These are phyloP conservation scores for Cantharis nigra DNA, from an alignment of 2,888 invertebrate species.

Conservation along the genomic window DNA sequence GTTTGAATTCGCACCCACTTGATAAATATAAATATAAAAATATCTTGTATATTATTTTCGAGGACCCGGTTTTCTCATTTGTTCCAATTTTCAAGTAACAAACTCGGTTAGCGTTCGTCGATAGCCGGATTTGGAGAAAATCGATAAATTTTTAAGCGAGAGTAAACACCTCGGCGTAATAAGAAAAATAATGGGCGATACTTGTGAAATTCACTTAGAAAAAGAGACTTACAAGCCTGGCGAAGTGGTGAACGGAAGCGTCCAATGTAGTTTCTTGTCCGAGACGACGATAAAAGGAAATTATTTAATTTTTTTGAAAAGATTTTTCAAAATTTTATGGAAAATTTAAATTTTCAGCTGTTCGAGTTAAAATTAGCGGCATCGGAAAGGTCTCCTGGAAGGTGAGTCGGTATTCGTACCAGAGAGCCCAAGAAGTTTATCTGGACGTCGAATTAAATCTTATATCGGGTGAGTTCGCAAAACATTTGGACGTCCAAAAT, in stretches of 20 bases:
- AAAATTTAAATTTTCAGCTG: slow-evolving; percentile 1
- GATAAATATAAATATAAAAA: too few relatives aligned
- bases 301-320: not conserved
- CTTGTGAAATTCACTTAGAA: slow-evolving; percentile 17
- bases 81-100: not conserved
- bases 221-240: slow-evolving; percentile 15
- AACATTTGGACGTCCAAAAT: not conserved
- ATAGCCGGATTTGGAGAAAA: not conserved
- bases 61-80: not conserved
- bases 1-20: not conserved
- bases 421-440: slow-evolving; percentile 21
- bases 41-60: not conserved
- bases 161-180: not conserved
- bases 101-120: not conserved
- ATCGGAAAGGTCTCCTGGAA: slow-evolving; percentile 19
- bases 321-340: not conserved
- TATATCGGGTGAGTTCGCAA: not conserved
- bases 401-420: slow-evolving; percentile 9
- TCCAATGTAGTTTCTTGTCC: slow-evolving; percentile 10
- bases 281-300: slow-evolving; percentile 17
- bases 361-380: slow-evolving; percentile 14
- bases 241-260: slow-evolving; percentile 10
- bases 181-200: slow-evolving; percentile 11
- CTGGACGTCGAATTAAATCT: slow-evolving; percentile 14
- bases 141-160: not conserved